Base-by-base conservation (phyloP, 1,140 invertebrate genomes). In the Drosophila malerkotliana region DNA sequence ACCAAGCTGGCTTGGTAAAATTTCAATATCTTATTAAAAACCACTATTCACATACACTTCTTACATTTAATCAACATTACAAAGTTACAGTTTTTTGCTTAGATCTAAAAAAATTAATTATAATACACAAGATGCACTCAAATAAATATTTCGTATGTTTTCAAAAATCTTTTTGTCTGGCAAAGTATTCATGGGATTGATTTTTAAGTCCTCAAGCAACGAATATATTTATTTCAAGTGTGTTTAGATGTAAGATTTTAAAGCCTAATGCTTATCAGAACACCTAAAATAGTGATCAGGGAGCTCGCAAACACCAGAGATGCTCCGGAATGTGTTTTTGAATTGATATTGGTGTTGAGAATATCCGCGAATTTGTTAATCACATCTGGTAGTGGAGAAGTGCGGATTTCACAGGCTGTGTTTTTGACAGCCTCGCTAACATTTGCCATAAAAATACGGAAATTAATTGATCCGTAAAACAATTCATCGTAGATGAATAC, bases 401-500 rank as follows among this genome's bases (percentile, higher is more conserved):
- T 83, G 53, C 82, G 92, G 1, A 83, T 90, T 73, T 94, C 94
- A 71, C 96, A 97, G 1, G 94, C 93, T 0, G 96, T 96, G 7
- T 94, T 94, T 58, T 93, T 93, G 9, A 96, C 95, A 3, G 95
- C 94, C 24, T 96, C 94, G 1, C 93, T 76, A 0, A 95, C 94
- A 0, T 93, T 93, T 4, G 94, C 95, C 2, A 92, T 94, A 18
- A 96, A 92, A 58, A 97, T 94, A 62, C 96, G 94, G 76, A 95
- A 96, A 79, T 96, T 97, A 4, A 95, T 93, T 30, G 96, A 95
- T 1, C 94, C 92, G 0, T 92, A 81, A 84, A 96, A 93, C 37
- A 96, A 85, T 26, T 93, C 92, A 1, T 92, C 93, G 72, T 96
- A 96, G 93, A 96, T 95, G 89, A 95, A 96, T 26, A 93, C 91